These are phyloP conservation scores for Branchellion lobata DNA, from an alignment of 2,888 invertebrate species.

Conservation along the genomic window DNA sequence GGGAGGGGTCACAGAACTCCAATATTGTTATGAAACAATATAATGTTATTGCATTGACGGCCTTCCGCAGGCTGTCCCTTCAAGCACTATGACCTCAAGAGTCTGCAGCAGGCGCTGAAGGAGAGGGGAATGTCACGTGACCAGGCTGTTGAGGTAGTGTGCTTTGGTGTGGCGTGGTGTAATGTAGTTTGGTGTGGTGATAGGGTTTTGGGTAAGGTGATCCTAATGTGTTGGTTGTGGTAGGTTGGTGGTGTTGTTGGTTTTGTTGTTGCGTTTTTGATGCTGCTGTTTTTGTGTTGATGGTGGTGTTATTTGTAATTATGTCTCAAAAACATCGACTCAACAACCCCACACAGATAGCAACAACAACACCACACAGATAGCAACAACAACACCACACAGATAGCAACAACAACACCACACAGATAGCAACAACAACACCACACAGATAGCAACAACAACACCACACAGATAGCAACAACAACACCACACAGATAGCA, in stretches of 20 bases:
- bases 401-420: background rate
- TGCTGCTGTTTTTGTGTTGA: too few species aligned
- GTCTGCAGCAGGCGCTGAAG: constrained; percentile 73
- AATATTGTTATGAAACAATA: too few species aligned
- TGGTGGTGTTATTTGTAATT: background rate
- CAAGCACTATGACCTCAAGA: constrained; percentile 73
- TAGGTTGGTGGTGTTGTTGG: too few species aligned
- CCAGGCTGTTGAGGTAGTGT: constrained; percentile 56
- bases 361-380: constrained; percentile 72
- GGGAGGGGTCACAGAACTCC: too few species aligned
- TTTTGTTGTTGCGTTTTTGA: too few species aligned
- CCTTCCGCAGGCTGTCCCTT: constrained; percentile 90
- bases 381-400: too few species aligned
- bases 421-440: constrained; percentile 71
- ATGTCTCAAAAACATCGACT: too few species aligned
- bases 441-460: constrained; percentile 79
- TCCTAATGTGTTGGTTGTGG: too few species aligned
- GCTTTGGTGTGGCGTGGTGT: too few species aligned
- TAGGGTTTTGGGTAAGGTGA: too few species aligned
- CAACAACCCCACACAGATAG: constrained; percentile 65
- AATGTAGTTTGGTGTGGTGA: too few species aligned
- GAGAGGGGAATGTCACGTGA: constrained; percentile 60
- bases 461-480: too few species aligned
- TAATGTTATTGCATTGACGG: constrained; percentile 63
- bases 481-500: constrained; percentile 66